phyloP scores from a whole-genome alignment of 2,797 vertebrate genomes.

The Cossypha dichroa region DNA sequence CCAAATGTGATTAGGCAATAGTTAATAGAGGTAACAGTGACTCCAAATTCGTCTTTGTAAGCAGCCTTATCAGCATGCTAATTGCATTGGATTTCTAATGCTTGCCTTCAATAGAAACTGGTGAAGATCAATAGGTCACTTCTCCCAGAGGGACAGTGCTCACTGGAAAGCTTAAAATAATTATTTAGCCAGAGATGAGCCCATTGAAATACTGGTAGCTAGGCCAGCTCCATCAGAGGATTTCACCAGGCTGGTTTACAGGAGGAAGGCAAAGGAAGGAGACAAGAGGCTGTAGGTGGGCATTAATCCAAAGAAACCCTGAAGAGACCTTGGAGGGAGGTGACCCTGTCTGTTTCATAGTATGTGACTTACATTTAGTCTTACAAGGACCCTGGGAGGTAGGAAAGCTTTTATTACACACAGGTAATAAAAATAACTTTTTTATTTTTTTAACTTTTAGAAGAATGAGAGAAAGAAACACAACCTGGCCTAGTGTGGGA shows the following conservation, averaged over 20 bases:
- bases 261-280: neutral
- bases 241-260: neutral
- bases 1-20: neutral
- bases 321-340: neutral
- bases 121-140: neutral
- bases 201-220: neutral
- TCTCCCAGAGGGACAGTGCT: neutral
- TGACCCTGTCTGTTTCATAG: neutral
- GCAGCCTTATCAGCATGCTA: neutral
- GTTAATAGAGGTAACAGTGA: neutral
- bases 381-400: neutral
- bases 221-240: neutral
- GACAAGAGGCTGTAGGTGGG: neutral
- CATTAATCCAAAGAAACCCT: neutral
- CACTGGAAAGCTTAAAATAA: neutral
- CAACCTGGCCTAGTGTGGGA: neutral
- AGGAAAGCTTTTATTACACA: neutral
- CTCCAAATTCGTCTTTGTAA: neutral
- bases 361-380: neutral
- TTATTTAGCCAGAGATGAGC: neutral
- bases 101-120: neutral
- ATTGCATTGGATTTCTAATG: neutral
- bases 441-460: neutral
- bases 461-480: neutral
- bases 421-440: neutral